Percentiles rank a stretch among this genome's conserved stretches.
These are phyloP conservation scores for Drosophila prolongata DNA, from an alignment of 2,888 invertebrate species.

Conservation along the genomic window DNA sequence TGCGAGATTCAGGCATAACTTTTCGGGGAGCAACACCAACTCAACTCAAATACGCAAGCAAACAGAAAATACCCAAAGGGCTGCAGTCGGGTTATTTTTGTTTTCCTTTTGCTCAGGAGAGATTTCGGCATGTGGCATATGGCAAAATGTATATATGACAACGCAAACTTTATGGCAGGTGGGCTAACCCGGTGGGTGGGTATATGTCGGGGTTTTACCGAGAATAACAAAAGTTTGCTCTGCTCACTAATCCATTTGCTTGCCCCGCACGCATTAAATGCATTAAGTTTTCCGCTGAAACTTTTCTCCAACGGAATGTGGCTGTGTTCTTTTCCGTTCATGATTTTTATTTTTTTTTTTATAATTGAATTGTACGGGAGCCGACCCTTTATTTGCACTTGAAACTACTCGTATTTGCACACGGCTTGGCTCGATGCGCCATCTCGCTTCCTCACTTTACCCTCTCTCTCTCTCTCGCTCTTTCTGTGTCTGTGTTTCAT, in stretches of 20 bases:
- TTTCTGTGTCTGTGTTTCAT: slow-evolving; percentile 43
- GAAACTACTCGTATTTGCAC: slow-evolving; percentile 64
- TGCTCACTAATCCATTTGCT: slow-evolving; percentile 69
- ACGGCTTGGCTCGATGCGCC: slow-evolving; percentile 16
- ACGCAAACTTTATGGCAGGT: slow-evolving; percentile 62
- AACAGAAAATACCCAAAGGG: slow-evolving; percentile 38
- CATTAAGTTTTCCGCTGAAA: slow-evolving; percentile 64
- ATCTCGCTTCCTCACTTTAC: slow-evolving; percentile 2
- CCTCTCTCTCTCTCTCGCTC: slow-evolving; percentile 1
- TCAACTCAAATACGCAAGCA: slow-evolving; percentile 24
- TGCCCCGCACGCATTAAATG: slow-evolving; percentile 76
- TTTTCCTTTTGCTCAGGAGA: slow-evolving; percentile 51
- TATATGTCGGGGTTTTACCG: slow-evolving; percentile 19
- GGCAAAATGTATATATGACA: slow-evolving; percentile 35
- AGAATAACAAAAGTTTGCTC: slow-evolving; percentile 41
- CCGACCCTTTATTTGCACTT: slow-evolving; percentile 64
- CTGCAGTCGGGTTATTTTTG: slow-evolving; percentile 42
- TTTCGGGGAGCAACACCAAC: slow-evolving; percentile 19
- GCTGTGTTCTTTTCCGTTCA: slow-evolving; percentile 12
- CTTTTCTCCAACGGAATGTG: slow-evolving; percentile 15
- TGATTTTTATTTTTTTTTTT: slow-evolving; percentile 25
- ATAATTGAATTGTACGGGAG: slow-evolving; percentile 70
- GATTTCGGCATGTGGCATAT: slow-evolving; percentile 54
- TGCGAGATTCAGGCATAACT: slow-evolving; percentile 52
- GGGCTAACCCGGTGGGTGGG: slow-evolving; percentile 1